These are phyloP conservation scores for Sturmia bella DNA, from an alignment of 2,888 invertebrate species.

Conservation along the genomic window DNA sequence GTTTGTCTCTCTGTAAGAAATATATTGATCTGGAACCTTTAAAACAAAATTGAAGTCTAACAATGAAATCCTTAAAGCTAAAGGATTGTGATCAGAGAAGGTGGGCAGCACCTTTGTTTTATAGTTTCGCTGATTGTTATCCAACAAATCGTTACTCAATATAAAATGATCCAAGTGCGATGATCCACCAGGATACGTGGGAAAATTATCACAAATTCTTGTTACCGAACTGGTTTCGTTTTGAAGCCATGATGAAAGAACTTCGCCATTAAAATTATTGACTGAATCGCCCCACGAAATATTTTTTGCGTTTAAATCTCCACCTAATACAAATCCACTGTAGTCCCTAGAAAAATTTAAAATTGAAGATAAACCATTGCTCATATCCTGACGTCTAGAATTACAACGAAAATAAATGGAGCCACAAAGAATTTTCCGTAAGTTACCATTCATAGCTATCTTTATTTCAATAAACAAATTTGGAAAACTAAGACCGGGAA, in stretches of 20 bases:
- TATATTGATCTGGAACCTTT: not conserved
- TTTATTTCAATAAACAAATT: not conserved
- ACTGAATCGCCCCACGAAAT: too few species aligned
- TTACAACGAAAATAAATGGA: constrained; percentile 4
- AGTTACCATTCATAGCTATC: not conserved
- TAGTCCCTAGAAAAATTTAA: not conserved
- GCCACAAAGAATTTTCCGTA: not conserved
- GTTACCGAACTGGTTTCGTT: not conserved
- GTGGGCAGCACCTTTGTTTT: too few species aligned
- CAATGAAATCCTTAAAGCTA: not conserved
- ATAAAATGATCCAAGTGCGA: constrained; percentile 13
- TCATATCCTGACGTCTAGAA: not conserved
- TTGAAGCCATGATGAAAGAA: too few species aligned
- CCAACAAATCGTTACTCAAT: not conserved
- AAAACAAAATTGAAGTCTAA: constrained; percentile 3
- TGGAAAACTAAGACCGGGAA: not conserved
- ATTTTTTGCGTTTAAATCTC: constrained; percentile 9
- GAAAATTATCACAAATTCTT: constrained; percentile 1
- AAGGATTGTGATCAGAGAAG: not conserved
- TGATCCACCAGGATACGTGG: constrained; percentile 1
- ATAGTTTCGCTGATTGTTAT: not conserved
- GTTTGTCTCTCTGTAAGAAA: not conserved
- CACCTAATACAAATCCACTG: constrained; percentile 5
- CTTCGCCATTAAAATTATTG: constrained; percentile 19
- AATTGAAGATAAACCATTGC: not conserved